Percentiles rank a stretch among this genome's conserved stretches.
Conservation (phyloP, 1,140 invertebrate species). For the Gryllus bimaculatus region DNA sequence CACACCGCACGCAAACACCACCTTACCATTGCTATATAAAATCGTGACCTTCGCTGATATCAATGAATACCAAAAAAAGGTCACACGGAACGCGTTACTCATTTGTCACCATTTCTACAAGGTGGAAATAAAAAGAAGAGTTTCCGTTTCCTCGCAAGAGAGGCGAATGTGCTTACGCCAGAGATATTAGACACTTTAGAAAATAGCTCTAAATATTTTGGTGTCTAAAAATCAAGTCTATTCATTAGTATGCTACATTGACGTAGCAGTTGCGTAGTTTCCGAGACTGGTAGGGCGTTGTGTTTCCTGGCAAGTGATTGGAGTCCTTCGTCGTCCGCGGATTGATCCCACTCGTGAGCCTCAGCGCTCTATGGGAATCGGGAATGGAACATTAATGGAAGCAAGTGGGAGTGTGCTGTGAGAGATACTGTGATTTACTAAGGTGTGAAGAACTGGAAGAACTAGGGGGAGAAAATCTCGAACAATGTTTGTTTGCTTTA, state of each 20-base stretch:
- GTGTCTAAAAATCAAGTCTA: neutral
- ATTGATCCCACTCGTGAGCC: slow-evolving; percentile 6
- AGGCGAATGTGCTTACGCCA: neutral
- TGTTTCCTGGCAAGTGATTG: neutral
- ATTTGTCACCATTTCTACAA: too few relatives aligned
- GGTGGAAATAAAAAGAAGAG: too few relatives aligned
- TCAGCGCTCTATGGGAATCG: neutral
- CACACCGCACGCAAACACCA: too few relatives aligned
- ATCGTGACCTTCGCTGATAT: too few relatives aligned
- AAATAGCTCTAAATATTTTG: neutral
- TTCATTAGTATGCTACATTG: neutral
- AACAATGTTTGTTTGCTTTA: neutral
- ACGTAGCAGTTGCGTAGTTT: neutral
- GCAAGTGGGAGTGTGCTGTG: neutral
- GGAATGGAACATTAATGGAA: neutral
- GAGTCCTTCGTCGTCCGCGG: slow-evolving; percentile 6
- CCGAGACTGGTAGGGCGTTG: neutral
- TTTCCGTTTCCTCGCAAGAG: too few relatives aligned
- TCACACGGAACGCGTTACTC: too few relatives aligned
- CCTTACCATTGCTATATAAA: too few relatives aligned
- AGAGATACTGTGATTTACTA: neutral
- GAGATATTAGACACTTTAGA: neutral
- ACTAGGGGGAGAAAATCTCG: neutral
- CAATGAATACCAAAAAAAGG: too few relatives aligned
- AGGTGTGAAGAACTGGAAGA: neutral